Evolutionary conservation across 2,113 vertebrate genomes (phyloP).

Genomic region (Rhinopomastus cyanomelas): DNA sequence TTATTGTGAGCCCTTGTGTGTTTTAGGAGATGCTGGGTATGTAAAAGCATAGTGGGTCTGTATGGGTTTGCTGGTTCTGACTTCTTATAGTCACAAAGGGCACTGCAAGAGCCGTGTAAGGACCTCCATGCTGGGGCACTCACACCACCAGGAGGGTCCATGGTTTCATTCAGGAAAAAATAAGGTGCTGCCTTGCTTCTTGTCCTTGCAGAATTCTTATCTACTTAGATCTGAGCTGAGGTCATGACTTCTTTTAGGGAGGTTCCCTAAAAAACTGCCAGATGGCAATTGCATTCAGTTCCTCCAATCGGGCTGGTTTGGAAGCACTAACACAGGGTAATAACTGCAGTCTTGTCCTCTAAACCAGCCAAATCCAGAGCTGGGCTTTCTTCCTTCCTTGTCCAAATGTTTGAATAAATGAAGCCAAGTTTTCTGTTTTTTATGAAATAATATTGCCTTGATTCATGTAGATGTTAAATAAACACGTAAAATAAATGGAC

Average conservation of each 20-base stretch:
- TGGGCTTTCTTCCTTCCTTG: conserved; percentile 51
- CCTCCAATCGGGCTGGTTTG: neutral
- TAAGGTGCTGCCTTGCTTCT: neutral
- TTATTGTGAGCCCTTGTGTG: neutral
- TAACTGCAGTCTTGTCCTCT: conserved; percentile 24
- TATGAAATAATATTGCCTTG: conserved; percentile 52
- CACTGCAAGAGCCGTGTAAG: neutral
- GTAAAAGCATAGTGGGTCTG: neutral
- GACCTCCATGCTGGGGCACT: neutral
- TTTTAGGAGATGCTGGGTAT: neutral
- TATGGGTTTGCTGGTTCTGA: neutral
- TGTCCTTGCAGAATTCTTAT: neutral
- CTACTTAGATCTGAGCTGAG: conserved; percentile 27
- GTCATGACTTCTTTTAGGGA: conserved; percentile 24
- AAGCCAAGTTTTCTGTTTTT: conserved; percentile 46
- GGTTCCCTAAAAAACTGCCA: conserved; percentile 32
- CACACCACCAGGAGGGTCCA: neutral
- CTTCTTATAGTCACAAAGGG: neutral
- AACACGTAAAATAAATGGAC: conserved; percentile 32
- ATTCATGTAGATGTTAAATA: conserved; percentile 59
- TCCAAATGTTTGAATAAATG: conserved; percentile 61
- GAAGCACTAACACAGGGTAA: conserved; percentile 22
- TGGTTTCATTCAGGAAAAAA: neutral
- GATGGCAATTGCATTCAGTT: conserved; percentile 11
- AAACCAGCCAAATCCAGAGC: conserved; percentile 28